These are phyloP conservation scores for Phasia obesa DNA, from an alignment of 2,888 invertebrate species.

Conservation along the genomic window DNA sequence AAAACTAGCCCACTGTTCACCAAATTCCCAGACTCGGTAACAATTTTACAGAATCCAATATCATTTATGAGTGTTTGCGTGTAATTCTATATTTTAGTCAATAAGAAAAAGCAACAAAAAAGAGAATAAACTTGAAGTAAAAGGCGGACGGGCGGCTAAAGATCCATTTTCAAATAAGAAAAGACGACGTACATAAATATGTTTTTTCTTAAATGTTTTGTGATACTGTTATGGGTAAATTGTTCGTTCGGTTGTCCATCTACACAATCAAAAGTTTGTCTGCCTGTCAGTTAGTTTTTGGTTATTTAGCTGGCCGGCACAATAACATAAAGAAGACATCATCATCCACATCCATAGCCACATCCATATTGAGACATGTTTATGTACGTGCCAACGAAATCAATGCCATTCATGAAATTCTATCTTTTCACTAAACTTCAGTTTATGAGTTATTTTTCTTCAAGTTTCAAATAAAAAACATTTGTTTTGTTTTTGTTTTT, in stretches of 20 bases:
- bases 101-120: conserved; percentile 26
- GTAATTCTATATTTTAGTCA: conserved; percentile 59
- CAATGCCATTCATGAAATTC: conserved; percentile 76
- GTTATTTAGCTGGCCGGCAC: conserved; percentile 46
- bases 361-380: conserved; percentile 64
- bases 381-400: conserved; percentile 78
- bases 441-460: not conserved
- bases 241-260: conserved; percentile 7
- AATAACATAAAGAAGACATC: conserved; percentile 60
- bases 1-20: conserved; percentile 22
- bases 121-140: conserved; percentile 32
- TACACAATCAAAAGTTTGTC: conserved; percentile 2
- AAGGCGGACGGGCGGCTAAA: conserved; percentile 54
- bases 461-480: not conserved
- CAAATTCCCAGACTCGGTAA: not conserved
- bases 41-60: conserved; percentile 34
- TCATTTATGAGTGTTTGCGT: conserved; percentile 39
- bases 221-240: conserved; percentile 57
- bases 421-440: conserved; percentile 40
- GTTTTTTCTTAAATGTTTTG: conserved; percentile 46
- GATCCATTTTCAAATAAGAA: conserved; percentile 55
- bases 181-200: not conserved
- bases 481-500: too few species aligned
- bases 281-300: conserved; percentile 9
- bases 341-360: conserved; percentile 33